Conservation (phyloP, 1,140 invertebrate species). For the Danaus plexippus region DNA sequence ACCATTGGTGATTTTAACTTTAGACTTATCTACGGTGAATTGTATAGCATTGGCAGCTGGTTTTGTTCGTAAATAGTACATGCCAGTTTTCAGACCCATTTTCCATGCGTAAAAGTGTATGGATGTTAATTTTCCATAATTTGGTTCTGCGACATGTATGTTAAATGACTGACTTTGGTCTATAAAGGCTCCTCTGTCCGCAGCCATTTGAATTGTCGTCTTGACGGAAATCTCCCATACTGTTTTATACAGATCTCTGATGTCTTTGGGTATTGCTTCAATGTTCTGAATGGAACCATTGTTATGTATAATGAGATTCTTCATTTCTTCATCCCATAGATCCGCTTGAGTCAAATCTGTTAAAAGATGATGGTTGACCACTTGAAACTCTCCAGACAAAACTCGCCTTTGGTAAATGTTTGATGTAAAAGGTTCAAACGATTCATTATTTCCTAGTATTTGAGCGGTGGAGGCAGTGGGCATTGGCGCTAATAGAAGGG, state of each 20-base stretch:
- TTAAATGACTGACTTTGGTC: slow-evolving; percentile 99
- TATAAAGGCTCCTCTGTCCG: slow-evolving; percentile 97
- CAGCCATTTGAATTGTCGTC: slow-evolving; percentile 96
- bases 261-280: slow-evolving; percentile 87
- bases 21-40: slow-evolving; percentile 96
- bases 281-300: slow-evolving; percentile 97
- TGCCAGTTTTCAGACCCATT: slow-evolving; percentile 97
- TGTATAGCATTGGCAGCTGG: slow-evolving; percentile 97
- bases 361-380: slow-evolving; percentile 97
- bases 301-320: slow-evolving; percentile 92
- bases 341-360: slow-evolving; percentile 92
- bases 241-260: slow-evolving; percentile 96
- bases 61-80: slow-evolving; percentile 98
- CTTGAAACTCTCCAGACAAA: slow-evolving; percentile 90
- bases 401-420: slow-evolving; percentile 97
- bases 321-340: slow-evolving; percentile 97
- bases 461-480: slow-evolving; percentile 99
- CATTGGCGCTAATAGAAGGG: slow-evolving; percentile 96
- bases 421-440: slow-evolving; percentile 97
- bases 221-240: slow-evolving; percentile 99
- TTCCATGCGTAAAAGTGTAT: slow-evolving; percentile 99
- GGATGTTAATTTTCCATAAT: slow-evolving; percentile 93
- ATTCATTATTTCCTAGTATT: slow-evolving; percentile 99
- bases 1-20: slow-evolving; percentile 67
- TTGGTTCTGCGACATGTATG: slow-evolving; percentile 95